Conservation (phyloP, 2,113 vertebrate species). For the Nothocercus nigrocapillus region DNA sequence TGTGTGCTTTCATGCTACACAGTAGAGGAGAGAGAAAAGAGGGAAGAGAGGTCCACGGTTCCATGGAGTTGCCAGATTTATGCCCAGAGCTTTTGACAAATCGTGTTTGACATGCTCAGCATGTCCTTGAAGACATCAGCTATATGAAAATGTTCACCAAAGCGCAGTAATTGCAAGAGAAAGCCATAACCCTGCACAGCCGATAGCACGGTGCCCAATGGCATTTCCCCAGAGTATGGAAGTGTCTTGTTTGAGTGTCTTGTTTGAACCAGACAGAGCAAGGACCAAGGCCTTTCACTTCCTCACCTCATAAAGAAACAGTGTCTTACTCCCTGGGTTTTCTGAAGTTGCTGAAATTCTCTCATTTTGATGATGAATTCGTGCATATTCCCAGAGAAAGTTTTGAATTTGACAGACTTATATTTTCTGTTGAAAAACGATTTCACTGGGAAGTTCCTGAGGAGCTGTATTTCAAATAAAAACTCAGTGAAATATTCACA, state of each 20-base stretch:
- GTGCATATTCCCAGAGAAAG: background rate
- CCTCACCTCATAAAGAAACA: background rate
- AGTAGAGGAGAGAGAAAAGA: background rate
- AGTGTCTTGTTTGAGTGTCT: no score
- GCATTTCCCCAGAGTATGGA: background rate
- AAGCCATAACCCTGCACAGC: background rate
- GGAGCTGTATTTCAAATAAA: background rate
- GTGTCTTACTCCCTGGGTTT: background rate
- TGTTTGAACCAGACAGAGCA: background rate
- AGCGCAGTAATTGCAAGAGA: background rate
- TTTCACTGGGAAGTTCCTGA: background rate
- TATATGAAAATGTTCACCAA: background rate
- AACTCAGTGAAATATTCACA: background rate
- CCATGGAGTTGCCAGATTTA: background rate
- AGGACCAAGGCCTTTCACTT: background rate
- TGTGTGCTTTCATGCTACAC: background rate
- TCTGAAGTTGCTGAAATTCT: background rate
- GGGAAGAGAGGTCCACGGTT: background rate
- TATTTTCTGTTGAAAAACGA: background rate
- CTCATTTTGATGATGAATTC: background rate
- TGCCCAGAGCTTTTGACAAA: background rate
- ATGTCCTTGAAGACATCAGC: background rate
- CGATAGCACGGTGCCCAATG: background rate
- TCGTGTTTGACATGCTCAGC: background rate
- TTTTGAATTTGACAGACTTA: background rate